A percentile compares a stretch with the other conserved stretches of the same genome.
Evolutionary conservation across 2,888 invertebrate species (phyloP).

Genomic region (Noctua janthe): DNA sequence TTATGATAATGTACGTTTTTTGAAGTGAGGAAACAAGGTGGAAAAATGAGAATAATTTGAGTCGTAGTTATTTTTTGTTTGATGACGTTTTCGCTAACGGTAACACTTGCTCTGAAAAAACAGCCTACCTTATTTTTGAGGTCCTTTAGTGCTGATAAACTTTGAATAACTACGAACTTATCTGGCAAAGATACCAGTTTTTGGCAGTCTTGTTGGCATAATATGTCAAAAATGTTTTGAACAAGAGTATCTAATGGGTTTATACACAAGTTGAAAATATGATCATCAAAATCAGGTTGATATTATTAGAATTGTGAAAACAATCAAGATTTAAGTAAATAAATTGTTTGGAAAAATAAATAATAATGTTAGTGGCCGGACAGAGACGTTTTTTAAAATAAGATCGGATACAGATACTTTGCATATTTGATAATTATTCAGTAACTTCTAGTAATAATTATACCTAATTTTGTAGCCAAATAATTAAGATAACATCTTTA

Average conservation of each 20-base stretch:
- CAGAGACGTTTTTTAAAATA: not conserved
- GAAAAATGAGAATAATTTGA: conserved; percentile 1
- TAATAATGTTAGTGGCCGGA: not conserved
- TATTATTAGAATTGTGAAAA: not conserved
- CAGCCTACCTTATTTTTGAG: not conserved
- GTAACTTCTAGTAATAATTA: conserved; percentile 6
- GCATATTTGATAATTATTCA: conserved; percentile 11
- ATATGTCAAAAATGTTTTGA: too few relatives aligned
- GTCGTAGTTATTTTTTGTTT: not conserved
- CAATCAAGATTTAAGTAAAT: not conserved
- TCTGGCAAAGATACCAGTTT: not conserved
- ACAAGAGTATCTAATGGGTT: not conserved
- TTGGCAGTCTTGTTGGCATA: not conserved
- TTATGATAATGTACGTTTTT: conserved; percentile 30
- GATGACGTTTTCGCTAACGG: not conserved
- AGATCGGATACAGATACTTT: conserved; percentile 14
- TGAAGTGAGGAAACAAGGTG: conserved; percentile 20
- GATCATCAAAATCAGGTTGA: not conserved
- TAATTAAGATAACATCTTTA: conserved; percentile 31
- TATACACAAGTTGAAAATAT: not conserved
- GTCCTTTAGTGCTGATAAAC: not conserved
- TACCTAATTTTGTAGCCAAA: not conserved
- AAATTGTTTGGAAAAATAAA: not conserved
- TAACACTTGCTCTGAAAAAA: not conserved
- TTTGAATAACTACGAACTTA: not conserved